These are phyloP conservation scores for Xyrauchen texanus DNA, from an alignment of 2,113 vertebrate species.

Conservation along the genomic window DNA sequence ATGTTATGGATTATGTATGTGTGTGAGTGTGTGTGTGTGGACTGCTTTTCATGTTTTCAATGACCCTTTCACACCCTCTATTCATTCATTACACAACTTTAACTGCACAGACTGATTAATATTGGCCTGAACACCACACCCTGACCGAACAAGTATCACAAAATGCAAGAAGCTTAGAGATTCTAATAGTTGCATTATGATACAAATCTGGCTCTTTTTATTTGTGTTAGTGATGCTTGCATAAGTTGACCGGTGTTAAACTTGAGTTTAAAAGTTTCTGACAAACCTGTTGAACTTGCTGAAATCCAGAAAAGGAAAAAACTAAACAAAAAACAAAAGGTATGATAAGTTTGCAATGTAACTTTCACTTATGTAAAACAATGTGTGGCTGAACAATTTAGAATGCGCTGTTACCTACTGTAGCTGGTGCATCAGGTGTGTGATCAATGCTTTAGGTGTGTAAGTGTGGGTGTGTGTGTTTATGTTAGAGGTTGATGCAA, in stretches of 20 bases:
- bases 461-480: conserved; percentile 29
- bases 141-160: not conserved
- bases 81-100: conserved; percentile 22
- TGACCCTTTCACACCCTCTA: conserved; percentile 48
- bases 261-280: not conserved
- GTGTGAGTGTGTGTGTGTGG: too few relatives aligned
- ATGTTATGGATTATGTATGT: too few relatives aligned
- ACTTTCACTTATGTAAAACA: not conserved
- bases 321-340: too few relatives aligned
- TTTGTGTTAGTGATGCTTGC: not conserved
- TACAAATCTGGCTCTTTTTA: not conserved
- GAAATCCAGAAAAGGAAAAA: too few relatives aligned
- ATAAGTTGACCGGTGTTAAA: not conserved
- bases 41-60: too few relatives aligned
- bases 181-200: not conserved
- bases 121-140: conserved; percentile 21
- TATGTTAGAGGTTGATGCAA: conserved; percentile 13
- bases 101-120: conserved; percentile 38
- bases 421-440: not conserved
- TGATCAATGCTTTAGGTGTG: not conserved
- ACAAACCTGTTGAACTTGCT: conserved; percentile 1
- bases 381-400: not conserved
- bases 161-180: not conserved
- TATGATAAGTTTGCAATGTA: too few relatives aligned
- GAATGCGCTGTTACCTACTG: not conserved